A percentile compares a stretch with the other conserved stretches of the same genome.
Conservation (phyloP, 2,797 vertebrate genomes). For the Gobionotothen gibberifrons region DNA sequence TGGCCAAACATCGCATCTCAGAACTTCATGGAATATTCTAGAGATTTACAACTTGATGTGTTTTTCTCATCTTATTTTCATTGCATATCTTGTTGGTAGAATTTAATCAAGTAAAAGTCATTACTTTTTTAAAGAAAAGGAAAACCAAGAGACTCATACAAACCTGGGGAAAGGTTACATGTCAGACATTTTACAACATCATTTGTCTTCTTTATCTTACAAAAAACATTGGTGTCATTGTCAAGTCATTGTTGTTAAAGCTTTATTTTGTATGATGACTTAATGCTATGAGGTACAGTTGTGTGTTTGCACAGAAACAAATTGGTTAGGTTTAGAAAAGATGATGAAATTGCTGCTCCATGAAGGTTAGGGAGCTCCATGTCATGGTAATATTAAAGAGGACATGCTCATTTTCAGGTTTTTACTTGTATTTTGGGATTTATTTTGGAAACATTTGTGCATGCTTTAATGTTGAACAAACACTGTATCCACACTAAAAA, state of each 20-base stretch:
- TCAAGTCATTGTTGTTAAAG: neutral
- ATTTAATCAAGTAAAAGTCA: too few species aligned
- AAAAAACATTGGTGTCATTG: neutral
- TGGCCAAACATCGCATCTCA: too few species aligned
- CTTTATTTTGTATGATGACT: neutral
- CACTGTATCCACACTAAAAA: too few species aligned
- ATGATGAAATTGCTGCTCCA: neutral
- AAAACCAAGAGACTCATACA: neutral
- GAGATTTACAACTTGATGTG: too few species aligned
- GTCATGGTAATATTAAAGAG: neutral
- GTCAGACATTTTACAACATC: neutral
- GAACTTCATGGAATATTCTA: too few species aligned
- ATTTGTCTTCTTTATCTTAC: neutral
- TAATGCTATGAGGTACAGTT: neutral
- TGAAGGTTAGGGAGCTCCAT: neutral
- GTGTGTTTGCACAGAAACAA: neutral
- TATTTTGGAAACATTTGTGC: too few species aligned
- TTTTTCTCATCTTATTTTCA: too few species aligned
- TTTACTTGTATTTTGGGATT: too few species aligned
- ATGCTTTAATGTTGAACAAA: too few species aligned
- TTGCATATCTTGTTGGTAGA: too few species aligned
- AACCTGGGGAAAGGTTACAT: neutral
- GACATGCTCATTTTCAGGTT: too few species aligned
- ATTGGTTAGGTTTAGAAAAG: neutral
- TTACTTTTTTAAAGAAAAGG: too few species aligned